Evolutionary conservation across 2,797 vertebrate genomes (phyloP), one percentile per base, ranked within the genome.

Genomic region (Sarcophilus harrisii): DNA sequence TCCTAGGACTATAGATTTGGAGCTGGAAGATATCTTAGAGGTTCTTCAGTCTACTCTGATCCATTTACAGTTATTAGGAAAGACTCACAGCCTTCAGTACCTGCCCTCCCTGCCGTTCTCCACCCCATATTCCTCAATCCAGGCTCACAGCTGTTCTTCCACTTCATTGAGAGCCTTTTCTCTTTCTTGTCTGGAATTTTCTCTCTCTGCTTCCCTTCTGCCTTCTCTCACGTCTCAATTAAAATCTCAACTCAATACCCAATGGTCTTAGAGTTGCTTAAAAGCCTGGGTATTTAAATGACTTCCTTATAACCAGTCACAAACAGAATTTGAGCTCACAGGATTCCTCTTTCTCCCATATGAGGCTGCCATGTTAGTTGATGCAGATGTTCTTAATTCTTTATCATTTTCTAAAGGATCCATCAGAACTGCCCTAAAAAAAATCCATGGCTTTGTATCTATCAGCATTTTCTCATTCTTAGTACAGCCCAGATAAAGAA

Each of bases 401-500:
- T 62, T 24, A 1, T 73, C n/a, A 45, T 81, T 45, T 73, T 81
- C 29, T 18, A 81, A 38, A 45, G n/a, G 8, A 8, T 81, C 66
- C 16, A 38, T 14, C n/a, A 13, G 66, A n/a, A 73, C 32, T n/a
- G 5, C 14, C 32, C 14, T 73, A 73, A 45, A n/a, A n/a, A 81
- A 24, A 45, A 38, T 73, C n/a, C 16, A 38, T 38, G 16, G 18
- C n/a, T n/a, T 6, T 38, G 1, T 66, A 8, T 3, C 18, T 14
- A 38, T 73, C n/a, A 24, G 18, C n/a, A 38, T 73, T 81, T 52
- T 5, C 5, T 90, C 60, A 28, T 95, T 94, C 57, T 0, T 0
- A 54, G 58, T 30, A 90, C 93, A 32, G 92, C 52, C 62, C 95
- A 55, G 27, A 59, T 93, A 30, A 96, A 95, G 97, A 96, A 97